phyloP scores from a whole-genome alignment of 2,797 vertebrate genomes.

The Lates japonicus region DNA sequence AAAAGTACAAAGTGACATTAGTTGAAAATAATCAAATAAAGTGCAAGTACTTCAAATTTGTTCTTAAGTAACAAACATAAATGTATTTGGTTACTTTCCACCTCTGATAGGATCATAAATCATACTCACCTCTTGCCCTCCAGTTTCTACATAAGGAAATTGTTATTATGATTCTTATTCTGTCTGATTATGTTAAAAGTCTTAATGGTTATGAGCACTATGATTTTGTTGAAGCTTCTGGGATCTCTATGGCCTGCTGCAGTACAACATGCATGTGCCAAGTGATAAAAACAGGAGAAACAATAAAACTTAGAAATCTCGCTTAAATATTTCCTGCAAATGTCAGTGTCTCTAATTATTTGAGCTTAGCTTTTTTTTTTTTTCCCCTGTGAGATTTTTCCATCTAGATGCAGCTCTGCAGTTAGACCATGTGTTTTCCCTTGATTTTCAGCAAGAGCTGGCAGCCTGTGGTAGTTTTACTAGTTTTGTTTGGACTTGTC shows the following conservation, averaged over 20 bases:
- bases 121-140: neutral
- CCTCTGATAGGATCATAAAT: too few species aligned
- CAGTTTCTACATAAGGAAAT: neutral
- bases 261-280: neutral
- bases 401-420: too few species aligned
- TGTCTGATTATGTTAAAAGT: neutral
- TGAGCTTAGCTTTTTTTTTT: neutral
- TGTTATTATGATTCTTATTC: neutral
- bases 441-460: neutral
- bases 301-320: neutral
- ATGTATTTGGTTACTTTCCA: neutral
- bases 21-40: neutral
- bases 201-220: neutral
- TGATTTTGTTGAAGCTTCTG: neutral
- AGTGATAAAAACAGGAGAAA: neutral
- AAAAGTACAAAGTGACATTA: neutral
- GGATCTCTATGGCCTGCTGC: neutral
- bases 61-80: neutral
- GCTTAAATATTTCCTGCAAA: neutral
- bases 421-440: neutral
- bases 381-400: neutral
- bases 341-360: neutral
- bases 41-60: neutral
- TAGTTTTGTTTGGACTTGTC: constrained; percentile 62
- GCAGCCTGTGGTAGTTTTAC: neutral